Evolutionary conservation across 2,113 vertebrate species (phyloP).

Genomic region (Tretioscincus oriximinensis): DNA sequence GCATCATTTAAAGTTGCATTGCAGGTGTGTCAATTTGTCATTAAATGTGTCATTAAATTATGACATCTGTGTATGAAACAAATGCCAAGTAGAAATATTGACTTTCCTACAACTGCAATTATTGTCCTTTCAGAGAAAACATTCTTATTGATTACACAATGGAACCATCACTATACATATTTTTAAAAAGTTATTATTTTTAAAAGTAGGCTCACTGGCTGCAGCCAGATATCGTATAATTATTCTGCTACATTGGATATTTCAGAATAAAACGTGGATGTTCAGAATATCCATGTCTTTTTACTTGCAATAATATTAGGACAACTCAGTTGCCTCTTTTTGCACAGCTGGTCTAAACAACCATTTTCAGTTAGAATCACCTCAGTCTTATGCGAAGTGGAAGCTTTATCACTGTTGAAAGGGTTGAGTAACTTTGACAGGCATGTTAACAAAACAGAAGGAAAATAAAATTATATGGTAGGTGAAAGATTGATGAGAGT

Average conservation of each 20-base stretch:
- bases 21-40: background rate
- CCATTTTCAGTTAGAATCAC: background rate
- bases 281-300: background rate
- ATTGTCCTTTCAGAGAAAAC: too few relatives aligned
- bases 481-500: slow-evolving; percentile 10
- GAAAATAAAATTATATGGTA: slow-evolving; percentile 29
- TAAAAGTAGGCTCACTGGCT: too few relatives aligned
- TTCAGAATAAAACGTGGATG: too few relatives aligned
- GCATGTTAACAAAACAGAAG: slow-evolving; percentile 26
- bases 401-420: slow-evolving; percentile 6
- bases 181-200: too few relatives aligned
- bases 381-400: slow-evolving; percentile 20
- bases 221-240: background rate
- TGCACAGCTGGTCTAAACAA: background rate
- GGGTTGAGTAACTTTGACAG: slow-evolving; percentile 21
- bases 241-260: background rate
- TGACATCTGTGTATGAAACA: background rate
- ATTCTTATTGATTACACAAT: background rate
- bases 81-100: background rate
- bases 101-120: background rate
- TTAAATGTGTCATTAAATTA: background rate
- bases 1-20: background rate
- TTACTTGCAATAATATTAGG: background rate
- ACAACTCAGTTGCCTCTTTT: slow-evolving; percentile 20
- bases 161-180: background rate